Conservation (phyloP, 2,888 invertebrate genomes). For the Oscheius sp. region DNA sequence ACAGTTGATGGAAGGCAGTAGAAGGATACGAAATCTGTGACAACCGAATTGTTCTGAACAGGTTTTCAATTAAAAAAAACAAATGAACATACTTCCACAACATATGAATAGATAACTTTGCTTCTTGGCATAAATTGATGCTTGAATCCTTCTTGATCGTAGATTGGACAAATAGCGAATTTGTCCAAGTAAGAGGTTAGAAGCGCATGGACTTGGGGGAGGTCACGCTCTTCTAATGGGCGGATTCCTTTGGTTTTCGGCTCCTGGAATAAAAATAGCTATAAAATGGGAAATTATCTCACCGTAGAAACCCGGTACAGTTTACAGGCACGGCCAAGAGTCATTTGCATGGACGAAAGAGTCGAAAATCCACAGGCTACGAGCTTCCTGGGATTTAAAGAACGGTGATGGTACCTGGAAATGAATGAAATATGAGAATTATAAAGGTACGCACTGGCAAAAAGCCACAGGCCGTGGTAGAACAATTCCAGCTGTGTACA, state of each 20-base stretch:
- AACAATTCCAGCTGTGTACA: slow-evolving; percentile 97
- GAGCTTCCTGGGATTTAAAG: slow-evolving; percentile 95
- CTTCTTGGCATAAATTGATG: slow-evolving; percentile 94
- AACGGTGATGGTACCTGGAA: slow-evolving; percentile 93
- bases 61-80: background rate
- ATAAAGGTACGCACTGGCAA: slow-evolving; percentile 79
- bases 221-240: slow-evolving; percentile 75
- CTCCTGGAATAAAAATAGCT: slow-evolving; percentile 40
- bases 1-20: slow-evolving; percentile 98
- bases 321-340: slow-evolving; percentile 96
- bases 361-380: slow-evolving; percentile 98
- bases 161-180: slow-evolving; percentile 76
- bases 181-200: slow-evolving; percentile 82
- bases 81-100: slow-evolving; percentile 81
- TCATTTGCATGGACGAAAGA: slow-evolving; percentile 96
- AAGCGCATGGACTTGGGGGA: slow-evolving; percentile 74
- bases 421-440: no score
- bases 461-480: slow-evolving; percentile 96
- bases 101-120: slow-evolving; percentile 93
- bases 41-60: slow-evolving; percentile 51
- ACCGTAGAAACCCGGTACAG: slow-evolving; percentile 92
- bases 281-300: background rate
- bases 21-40: slow-evolving; percentile 92
- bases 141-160: slow-evolving; percentile 89
- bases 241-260: slow-evolving; percentile 79